Conservation (phyloP, 2,888 invertebrate genomes). For the Drosophila buzzatii region DNA sequence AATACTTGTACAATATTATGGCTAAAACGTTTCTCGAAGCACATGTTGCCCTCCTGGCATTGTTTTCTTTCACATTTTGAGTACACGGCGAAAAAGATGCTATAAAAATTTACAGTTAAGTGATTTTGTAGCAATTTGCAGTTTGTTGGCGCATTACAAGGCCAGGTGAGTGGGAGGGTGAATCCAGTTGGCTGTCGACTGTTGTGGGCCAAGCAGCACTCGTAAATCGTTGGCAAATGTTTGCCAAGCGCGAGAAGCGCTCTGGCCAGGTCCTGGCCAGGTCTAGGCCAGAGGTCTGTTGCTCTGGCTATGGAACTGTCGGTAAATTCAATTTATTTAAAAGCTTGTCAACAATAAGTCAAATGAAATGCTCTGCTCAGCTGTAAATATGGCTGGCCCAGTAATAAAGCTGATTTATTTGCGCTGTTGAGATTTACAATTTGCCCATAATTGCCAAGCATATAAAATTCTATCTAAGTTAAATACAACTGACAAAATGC, state of each 20-base stretch:
- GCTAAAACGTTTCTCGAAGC: not conserved
- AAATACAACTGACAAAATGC: conserved; percentile 35
- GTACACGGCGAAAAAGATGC: conserved; percentile 46
- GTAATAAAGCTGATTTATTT: conserved; percentile 83
- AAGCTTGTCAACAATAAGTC: conserved; percentile 82
- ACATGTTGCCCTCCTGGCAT: conserved; percentile 20
- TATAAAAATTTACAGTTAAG: conserved; percentile 82
- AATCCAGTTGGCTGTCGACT: not conserved
- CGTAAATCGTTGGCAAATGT: conserved; percentile 70
- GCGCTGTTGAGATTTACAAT: conserved; percentile 71
- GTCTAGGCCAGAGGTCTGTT: conserved; percentile 19
- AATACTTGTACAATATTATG: too few species aligned
- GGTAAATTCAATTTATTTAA: conserved; percentile 83
- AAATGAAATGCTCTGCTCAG: conserved; percentile 69
- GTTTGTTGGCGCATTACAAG: conserved; percentile 66
- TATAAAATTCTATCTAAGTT: conserved; percentile 39
- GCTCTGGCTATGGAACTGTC: conserved; percentile 36
- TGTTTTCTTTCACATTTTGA: conserved; percentile 48
- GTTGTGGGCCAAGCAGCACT: conserved; percentile 30
- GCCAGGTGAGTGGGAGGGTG: conserved; percentile 33
- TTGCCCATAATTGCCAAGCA: conserved; percentile 48
- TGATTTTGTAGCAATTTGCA: conserved; percentile 82
- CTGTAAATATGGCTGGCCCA: conserved; percentile 64
- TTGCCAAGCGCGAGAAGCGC: conserved; percentile 43
- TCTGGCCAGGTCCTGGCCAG: conserved; percentile 10